Base-by-base conservation (phyloP, 2,888 invertebrate species). In the Scaptomyza tumidula region DNA sequence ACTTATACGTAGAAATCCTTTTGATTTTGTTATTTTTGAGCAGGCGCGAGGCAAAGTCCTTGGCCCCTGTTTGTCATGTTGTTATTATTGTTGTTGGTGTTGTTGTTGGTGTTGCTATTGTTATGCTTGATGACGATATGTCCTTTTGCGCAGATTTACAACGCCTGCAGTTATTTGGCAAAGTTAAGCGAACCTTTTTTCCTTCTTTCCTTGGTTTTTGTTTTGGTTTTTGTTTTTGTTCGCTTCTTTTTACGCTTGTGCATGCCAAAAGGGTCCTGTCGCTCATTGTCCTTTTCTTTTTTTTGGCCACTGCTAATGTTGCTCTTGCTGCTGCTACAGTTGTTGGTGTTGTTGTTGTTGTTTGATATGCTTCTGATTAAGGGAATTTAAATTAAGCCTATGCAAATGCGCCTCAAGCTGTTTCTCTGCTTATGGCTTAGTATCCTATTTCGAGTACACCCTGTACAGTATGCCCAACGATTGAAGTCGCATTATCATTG, bases 381-480 rank as follows among this genome's bases (percentile, higher is more conserved):
- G 86, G 71, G 86, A 89, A 89, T 86, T 86, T 85, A 87, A 89
- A 86, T 86, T 81, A 85, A 79, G 86, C 89, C 82, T 85, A 89
- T 85, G 89, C 89, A 85, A 89, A 86, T 89, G 74, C 80, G 82
- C 86, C 72, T 48, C 69, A 52, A 79, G 89, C 87, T 69, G 73
- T 79, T 10, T 19, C n/a, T 10, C n/a, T n/a, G n/a, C 14, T 68
- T 48, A 39, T 13, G 29, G 48, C 27, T 55, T 49, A 68, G 50
- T 75, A 63, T 73, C 68, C 78, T 61, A 74, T 64, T 63, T 44
- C 46, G 16, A 45, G 72, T 56, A n/a, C 57, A 41, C 41, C 16
- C n/a, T 27, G n/a, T 35, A 6, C 14, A 6, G 1, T 41, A 16
- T 10, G 16, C 16, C 6, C 31, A 14, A 5, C 13, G 14, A 0